A percentile compares a stretch with the other conserved stretches of the same genome.
These are phyloP conservation scores for Betta splendens DNA, from an alignment of 2,797 vertebrate species.

Conservation along the genomic window DNA sequence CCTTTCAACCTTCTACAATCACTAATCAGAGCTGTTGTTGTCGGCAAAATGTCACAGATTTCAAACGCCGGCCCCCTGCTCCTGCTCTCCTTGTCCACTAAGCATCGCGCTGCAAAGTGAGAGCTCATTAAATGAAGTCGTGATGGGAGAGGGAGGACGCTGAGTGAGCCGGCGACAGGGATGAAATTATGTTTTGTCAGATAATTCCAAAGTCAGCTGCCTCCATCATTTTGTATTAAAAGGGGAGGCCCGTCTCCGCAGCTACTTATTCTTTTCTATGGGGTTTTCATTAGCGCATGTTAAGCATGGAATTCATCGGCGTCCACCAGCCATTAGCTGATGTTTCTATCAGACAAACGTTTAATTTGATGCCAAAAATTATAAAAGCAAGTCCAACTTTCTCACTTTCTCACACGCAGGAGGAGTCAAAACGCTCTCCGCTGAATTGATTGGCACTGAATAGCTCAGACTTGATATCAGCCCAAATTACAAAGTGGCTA, in stretches of 20 bases:
- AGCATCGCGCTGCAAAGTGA: conserved; percentile 41
- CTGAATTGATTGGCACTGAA: conserved; percentile 67
- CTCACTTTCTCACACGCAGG: conserved; percentile 4
- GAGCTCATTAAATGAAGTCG: conserved; percentile 61
- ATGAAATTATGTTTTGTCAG: conserved; percentile 50
- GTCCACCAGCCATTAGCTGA: background rate
- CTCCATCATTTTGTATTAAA: conserved; percentile 28
- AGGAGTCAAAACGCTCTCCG: conserved; percentile 60
- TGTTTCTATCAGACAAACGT: background rate
- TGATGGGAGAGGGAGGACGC: conserved; percentile 39
- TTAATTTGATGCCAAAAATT: conserved; percentile 4
- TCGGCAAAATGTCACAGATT: conserved; percentile 42
- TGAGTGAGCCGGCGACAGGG: conserved; percentile 33
- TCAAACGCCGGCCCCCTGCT: conserved; percentile 9
- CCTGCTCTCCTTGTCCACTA: conserved; percentile 25
- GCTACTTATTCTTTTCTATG: background rate
- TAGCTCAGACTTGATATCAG: conserved; percentile 63
- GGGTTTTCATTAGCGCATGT: background rate
- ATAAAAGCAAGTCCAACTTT: background rate
- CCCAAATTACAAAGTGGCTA: conserved; percentile 58
- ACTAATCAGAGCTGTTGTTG: conserved; percentile 36
- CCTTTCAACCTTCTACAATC: conserved; percentile 34
- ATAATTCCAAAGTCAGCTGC: conserved; percentile 45
- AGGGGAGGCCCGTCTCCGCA: background rate
- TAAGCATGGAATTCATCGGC: background rate